Conservation (phyloP, 1,140 invertebrate genomes). For the Parasteatoda tepidariorum region DNA sequence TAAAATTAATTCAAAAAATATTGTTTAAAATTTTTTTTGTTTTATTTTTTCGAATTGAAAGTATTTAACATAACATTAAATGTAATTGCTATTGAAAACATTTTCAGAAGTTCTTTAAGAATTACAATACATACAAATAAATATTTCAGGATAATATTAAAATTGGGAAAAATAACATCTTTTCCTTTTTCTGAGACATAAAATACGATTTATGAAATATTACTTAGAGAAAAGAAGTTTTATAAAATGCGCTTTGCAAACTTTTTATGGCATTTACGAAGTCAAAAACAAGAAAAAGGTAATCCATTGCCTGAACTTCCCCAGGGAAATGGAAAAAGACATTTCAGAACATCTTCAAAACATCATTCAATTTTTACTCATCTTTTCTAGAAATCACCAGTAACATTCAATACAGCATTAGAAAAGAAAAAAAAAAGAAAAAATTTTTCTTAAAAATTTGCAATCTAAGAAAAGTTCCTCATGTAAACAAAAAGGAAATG, state of each 20-base stretch:
- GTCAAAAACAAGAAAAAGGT: conserved; percentile 23
- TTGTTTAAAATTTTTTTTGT: too few species aligned
- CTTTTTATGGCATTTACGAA: conserved; percentile 27
- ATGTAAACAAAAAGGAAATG: background rate
- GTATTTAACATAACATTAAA: too few species aligned
- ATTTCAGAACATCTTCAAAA: conserved; percentile 30
- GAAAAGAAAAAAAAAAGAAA: conserved; percentile 16
- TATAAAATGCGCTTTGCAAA: background rate
- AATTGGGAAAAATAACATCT: too few species aligned
- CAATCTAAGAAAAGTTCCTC: background rate
- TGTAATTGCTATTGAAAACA: too few species aligned
- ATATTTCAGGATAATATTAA: too few species aligned
- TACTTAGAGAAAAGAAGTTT: too few species aligned
- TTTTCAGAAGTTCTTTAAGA: too few species aligned
- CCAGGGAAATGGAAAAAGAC: conserved; percentile 8
- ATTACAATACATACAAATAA: too few species aligned
- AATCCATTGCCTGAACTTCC: conserved; percentile 14
- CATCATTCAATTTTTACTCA: conserved; percentile 40
- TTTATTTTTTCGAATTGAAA: too few species aligned
- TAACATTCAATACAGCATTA: conserved; percentile 35
- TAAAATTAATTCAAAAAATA: too few species aligned
- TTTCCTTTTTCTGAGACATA: too few species aligned
- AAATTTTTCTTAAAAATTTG: conserved; percentile 1
- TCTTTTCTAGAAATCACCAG: conserved; percentile 36
- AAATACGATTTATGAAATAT: too few species aligned